Base-by-base conservation (phyloP, 2,888 invertebrate genomes). In the Dynastes hyllus region DNA sequence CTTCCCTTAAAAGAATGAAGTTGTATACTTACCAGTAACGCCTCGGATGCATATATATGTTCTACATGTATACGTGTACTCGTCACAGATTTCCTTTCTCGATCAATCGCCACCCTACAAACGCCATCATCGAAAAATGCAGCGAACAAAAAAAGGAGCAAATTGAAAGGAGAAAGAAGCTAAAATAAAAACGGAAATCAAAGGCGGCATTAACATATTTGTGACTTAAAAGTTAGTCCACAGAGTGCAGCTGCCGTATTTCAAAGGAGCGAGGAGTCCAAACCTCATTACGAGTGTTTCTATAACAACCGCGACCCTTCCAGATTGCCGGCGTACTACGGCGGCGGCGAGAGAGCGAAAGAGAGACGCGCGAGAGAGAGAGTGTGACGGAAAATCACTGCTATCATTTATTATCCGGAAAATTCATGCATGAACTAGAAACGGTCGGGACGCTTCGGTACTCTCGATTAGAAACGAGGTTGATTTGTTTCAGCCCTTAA, bases 251-350 rank as follows among this genome's bases (percentile, higher is more conserved):
- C 81, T 82, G 82, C 81, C 80, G 81, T 82, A 82, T 82, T 82
- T 82, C 82, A 82, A 82, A 79, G 76, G 76, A 82, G 79, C 79
- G 79, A 76, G 81, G 81, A 81, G 81, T 81, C 83, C 83, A 85
- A 85, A 85, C 85, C 85, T 85, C 85, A 85, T 85, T 85, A 85
- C 84, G 84, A 84, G 84, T 85, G 85, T 85, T 85, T 85, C 85
- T 85, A 85, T 85, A 85, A 85, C 85, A 85, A 85, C 85, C 84
- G 81, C 84, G 85, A 84, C 84, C 85, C 85, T 85, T 85, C 83
- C 82, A 84, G 85, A 85, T 84, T 84, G 84, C 61, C 73, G 61
- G 27, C 29, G 22, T 37, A n/a, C 81, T 82, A 82, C 82, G 81
- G 76, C 58, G 63, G 53, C 32, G 77, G 53, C 16, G 67, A 32